Evolutionary conservation across 2,888 invertebrate genomes (phyloP).

Genomic region (Trissolcus brochymenae): DNA sequence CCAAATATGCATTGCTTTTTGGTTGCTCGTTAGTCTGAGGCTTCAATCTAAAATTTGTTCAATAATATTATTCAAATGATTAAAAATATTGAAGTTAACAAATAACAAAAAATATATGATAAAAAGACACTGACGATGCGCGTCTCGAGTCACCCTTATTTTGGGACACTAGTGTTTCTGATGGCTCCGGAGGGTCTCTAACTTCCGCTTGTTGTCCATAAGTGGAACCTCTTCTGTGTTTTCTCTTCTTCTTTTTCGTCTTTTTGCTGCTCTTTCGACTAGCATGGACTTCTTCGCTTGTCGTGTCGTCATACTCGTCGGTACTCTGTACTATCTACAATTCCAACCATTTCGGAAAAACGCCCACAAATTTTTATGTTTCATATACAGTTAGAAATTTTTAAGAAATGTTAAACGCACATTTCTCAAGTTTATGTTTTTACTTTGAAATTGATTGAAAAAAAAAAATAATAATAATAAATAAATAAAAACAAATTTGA

Average conservation of each 20-base stretch:
- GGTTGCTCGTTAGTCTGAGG: constrained; percentile 33
- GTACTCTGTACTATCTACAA: constrained; percentile 38
- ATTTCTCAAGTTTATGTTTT: neutral
- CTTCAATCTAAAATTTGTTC: constrained; percentile 35
- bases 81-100: neutral
- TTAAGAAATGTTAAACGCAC: neutral
- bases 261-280: constrained; percentile 68
- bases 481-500: no score
- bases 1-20: constrained; percentile 40
- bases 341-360: neutral
- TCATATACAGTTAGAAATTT: no score
- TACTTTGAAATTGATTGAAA: no score
- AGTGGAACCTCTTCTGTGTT: constrained; percentile 69
- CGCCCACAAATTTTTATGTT: no score
- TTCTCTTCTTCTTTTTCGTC: constrained; percentile 65
- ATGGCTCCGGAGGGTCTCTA: constrained; percentile 79
- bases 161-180: constrained; percentile 80
- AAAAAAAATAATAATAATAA: no score
- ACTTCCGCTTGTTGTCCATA: constrained; percentile 75
- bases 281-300: constrained; percentile 60
- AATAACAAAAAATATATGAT: neutral
- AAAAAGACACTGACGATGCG: constrained; percentile 64
- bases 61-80: neutral
- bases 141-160: constrained; percentile 76
- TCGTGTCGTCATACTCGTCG: constrained; percentile 60